Base-by-base conservation (phyloP, 2,113 vertebrate genomes). In the Calyptommatus sinebrachiatus region DNA sequence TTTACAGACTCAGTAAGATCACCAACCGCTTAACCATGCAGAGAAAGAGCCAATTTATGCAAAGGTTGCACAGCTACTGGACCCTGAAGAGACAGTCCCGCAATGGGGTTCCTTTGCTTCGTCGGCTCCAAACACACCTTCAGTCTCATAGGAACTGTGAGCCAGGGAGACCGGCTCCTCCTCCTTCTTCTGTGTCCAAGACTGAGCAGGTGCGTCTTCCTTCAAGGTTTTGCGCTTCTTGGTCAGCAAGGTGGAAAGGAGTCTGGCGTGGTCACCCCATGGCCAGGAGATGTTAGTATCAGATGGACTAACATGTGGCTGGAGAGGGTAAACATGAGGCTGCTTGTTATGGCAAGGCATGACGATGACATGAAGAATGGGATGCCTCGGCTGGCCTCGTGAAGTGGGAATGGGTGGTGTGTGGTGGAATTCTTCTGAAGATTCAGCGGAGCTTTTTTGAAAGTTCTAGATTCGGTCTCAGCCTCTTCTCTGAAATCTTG, bases 41-140 rank as follows among this genome's bases (percentile, higher is more conserved):
- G 84, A 94, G 98, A 89, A 99, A 99, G 89, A 98, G 98, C 90
- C 98, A 99, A 94, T 99, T 99, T 91, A 99, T 99, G 98, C 98
- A 99, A 88, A 94, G 98, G 71, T 95, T 99, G 45, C 98, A 99
- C 85, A 99, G 98, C 94, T 99, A 99, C 90, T 99, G 98, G 98
- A 99, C 98, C 0, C 91, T 99, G 86, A 99, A 99, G 93, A 95
- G 98, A 80, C 98, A 99, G 92, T 99, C 98, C 67, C 96, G 98
- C 24, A 99, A 99, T 0, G 98, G 98, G 0, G 98, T 99, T 0
- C 98, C 98, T 1, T 94, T 99, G 75, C 94, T 99, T 31, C 97
- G 98, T 3, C 96, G 98, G 45, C 96, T 99, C 29, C 98, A 99
- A 93, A 99, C 98, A 7, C 98, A 99, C 88, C 88, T 99, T 80